Percentiles rank a stretch among this genome's conserved stretches.
phyloP scores from a whole-genome alignment of 2,888 invertebrate species.

The Koerneria pararmatus region DNA sequence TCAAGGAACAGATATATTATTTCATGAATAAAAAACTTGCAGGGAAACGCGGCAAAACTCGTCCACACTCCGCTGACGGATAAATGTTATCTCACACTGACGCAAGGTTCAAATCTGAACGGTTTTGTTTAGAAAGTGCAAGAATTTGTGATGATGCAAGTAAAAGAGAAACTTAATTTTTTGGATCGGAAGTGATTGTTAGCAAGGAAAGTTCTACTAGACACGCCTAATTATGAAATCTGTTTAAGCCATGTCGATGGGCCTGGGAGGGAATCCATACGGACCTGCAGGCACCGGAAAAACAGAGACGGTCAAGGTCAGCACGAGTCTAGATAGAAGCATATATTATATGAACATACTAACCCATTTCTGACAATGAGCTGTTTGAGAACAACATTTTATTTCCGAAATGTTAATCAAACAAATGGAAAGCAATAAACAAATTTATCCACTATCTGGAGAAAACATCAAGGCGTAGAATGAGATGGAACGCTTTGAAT shows the following conservation, averaged over 20 bases:
- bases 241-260: conserved; percentile 81
- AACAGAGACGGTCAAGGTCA: conserved; percentile 90
- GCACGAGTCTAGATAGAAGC: too few species aligned
- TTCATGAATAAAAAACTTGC: neutral
- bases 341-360: neutral
- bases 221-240: too few species aligned
- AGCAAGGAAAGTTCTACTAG: too few species aligned
- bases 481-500: neutral
- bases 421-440: neutral
- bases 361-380: neutral
- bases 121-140: neutral
- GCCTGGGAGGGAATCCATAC: conserved; percentile 95
- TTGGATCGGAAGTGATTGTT: too few species aligned
- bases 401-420: conserved; percentile 1
- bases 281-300: conserved; percentile 99
- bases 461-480: neutral
- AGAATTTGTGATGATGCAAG: neutral
- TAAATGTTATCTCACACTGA: conserved; percentile 91
- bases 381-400: too few species aligned
- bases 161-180: too few species aligned
- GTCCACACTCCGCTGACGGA: conserved; percentile 94
- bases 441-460: neutral
- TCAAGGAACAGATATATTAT: neutral
- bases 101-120: conserved; percentile 68
- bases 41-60: conserved; percentile 85